These are phyloP conservation scores for Tetragnatha montana DNA, from an alignment of 2,888 invertebrate genomes.

Conservation along the genomic window DNA sequence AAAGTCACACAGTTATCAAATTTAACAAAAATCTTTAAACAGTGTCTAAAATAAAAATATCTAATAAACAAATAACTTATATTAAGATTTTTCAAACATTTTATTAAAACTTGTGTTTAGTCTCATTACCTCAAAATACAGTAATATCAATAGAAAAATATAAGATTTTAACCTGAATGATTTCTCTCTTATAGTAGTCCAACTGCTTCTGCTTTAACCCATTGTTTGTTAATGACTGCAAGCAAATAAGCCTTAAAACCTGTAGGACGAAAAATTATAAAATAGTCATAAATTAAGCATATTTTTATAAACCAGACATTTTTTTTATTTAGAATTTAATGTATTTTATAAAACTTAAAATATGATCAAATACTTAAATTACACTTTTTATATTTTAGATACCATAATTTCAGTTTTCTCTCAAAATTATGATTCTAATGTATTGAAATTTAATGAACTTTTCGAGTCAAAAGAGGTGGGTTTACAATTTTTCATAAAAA, in stretches of 20 bases:
- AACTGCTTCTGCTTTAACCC: slow-evolving; percentile 93
- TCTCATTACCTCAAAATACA: too few species aligned
- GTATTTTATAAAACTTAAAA: neutral
- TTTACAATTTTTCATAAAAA: neutral
- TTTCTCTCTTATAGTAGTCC: slow-evolving; percentile 84
- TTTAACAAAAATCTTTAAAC: too few species aligned
- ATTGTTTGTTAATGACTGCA: slow-evolving; percentile 93
- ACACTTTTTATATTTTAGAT: too few species aligned
- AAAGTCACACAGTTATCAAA: too few species aligned
- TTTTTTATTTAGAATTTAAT: neutral
- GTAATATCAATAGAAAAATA: too few species aligned
- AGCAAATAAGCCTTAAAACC: slow-evolving; percentile 90
- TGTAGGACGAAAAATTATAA: slow-evolving; percentile 72
- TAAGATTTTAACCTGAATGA: slow-evolving; percentile 74
- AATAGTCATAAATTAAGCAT: neutral
- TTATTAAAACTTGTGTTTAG: too few species aligned
- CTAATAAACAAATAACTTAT: slow-evolving; percentile 8
- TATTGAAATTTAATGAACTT: too few species aligned
- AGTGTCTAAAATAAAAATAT: neutral
- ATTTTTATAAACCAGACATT: too few species aligned
- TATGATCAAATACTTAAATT: too few species aligned
- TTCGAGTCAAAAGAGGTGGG: too few species aligned
- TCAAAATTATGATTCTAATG: too few species aligned
- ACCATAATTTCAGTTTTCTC: too few species aligned
- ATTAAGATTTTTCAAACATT: neutral